Evolutionary conservation across 2,797 vertebrate species (phyloP), one percentile per base, ranked within the genome.

Genomic region (Anableps anableps): DNA sequence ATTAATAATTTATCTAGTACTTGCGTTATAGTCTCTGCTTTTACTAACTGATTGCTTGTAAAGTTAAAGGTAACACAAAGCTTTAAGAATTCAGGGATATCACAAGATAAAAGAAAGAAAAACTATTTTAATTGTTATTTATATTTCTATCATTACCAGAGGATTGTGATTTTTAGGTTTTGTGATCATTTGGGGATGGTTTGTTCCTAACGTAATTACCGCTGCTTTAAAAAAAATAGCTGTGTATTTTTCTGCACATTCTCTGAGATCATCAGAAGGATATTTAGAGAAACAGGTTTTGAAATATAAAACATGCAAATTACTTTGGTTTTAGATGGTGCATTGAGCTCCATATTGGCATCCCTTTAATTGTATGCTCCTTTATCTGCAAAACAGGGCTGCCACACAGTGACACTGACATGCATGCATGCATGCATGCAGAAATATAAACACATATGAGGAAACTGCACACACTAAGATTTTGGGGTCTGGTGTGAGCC

Each of bases 291-390:
- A 41, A 26, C 4, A 38, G 19, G 8, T 36, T 23, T 66, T 36
- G 38, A 51, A 51, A 21, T 51, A 19, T 5, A 51, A 51, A 51
- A 19, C 1, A 19, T 21, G 17, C 4, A 5, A 26, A n/a, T 58
- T 13, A n/a, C 10, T 13, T 29, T 29, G 11, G 10, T 13, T 14
- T 58, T 58, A n/a, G 55, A 58, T 58, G n/a, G 9, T 29, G n/a
- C 26, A 29, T 29, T 29, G 4, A 13, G 26, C n/a, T 58, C 55
- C 3, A 13, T 11, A 10, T 29, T 13, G n/a, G 3, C 55, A 29
- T 29, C 1, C n/a, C 83, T 90, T 88, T 86, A 89, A 90, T 82
- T 83, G 82, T 84, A 88, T 38, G 81, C 1, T 11, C 26, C 75
- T 74, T 1, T 76, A 74, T 80, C 83, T 83, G 47, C 36, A 72